These are phyloP conservation scores for Micrasema longulum DNA, from an alignment of 1,140 invertebrate genomes.

Conservation along the genomic window DNA sequence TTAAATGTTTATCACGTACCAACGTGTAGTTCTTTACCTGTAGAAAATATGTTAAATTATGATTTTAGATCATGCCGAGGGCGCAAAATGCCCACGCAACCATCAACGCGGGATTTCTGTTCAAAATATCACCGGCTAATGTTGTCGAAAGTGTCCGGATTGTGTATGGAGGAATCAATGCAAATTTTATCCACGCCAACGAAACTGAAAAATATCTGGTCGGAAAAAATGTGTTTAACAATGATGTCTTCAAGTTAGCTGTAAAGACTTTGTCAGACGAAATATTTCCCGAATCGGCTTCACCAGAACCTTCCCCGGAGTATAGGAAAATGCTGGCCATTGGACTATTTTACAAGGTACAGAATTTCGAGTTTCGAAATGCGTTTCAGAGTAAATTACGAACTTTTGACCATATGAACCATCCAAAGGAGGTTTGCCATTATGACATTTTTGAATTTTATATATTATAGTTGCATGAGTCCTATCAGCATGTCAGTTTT, in stretches of 20 bases:
- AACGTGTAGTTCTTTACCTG: too few species aligned
- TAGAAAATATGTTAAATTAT: too few species aligned
- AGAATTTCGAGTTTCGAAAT: not conserved
- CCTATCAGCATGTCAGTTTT: too few species aligned
- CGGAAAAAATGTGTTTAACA: constrained; percentile 68
- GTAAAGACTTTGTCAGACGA: constrained; percentile 72
- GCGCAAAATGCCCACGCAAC: constrained; percentile 82
- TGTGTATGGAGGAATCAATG: constrained; percentile 75
- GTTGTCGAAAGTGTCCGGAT: constrained; percentile 68
- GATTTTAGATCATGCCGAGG: constrained; percentile 75
- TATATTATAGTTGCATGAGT: too few species aligned
- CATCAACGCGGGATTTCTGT: constrained; percentile 79
- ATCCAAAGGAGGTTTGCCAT: not conserved
- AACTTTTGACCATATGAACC: not conserved
- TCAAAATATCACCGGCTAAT: constrained; percentile 69
- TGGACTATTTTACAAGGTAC: constrained; percentile 80
- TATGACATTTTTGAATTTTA: too few species aligned
- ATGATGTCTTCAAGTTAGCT: constrained; percentile 68
- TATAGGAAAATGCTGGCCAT: constrained; percentile 76
- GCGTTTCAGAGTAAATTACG: too few species aligned
- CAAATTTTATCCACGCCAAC: constrained; percentile 76
- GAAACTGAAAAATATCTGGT: constrained; percentile 74
- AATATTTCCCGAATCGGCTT: constrained; percentile 71
- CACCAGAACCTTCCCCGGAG: constrained; percentile 73
- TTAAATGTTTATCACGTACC: too few species aligned